Conservation (phyloP, 2,797 vertebrate genomes). For the Garrulus glandarius region DNA sequence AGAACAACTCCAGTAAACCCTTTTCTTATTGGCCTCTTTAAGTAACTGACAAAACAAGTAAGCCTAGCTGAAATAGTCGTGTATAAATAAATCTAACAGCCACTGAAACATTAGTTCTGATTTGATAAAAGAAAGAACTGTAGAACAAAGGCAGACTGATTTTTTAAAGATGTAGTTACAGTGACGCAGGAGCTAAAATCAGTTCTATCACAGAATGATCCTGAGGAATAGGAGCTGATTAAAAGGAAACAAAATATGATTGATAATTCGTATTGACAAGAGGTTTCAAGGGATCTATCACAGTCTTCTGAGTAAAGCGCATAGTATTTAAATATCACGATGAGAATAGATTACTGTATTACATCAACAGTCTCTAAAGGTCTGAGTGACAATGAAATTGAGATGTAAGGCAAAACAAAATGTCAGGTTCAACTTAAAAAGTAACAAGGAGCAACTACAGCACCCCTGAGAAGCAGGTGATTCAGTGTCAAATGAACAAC, state of each 20-base stretch:
- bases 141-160: not conserved
- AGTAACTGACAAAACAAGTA: not conserved
- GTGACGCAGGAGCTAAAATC: not conserved
- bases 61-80: not conserved
- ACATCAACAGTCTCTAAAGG: conserved; percentile 37
- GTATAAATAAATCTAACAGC: not conserved
- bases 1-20: not conserved
- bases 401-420: conserved; percentile 48
- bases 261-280: not conserved
- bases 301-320: not conserved
- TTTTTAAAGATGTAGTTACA: not conserved
- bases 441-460: not conserved
- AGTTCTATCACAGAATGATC: not conserved
- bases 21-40: not conserved
- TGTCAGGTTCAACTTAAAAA: conserved; percentile 1
- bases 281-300: not conserved
- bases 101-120: not conserved
- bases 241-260: not conserved
- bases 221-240: not conserved
- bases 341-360: conserved; percentile 13
- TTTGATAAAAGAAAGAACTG: not conserved
- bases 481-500: not conserved
- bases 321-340: conserved; percentile 9
- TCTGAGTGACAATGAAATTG: conserved; percentile 47
- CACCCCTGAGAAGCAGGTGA: not conserved